phyloP scores from a whole-genome alignment of 2,797 vertebrate species.

The Allobates femoralis region DNA sequence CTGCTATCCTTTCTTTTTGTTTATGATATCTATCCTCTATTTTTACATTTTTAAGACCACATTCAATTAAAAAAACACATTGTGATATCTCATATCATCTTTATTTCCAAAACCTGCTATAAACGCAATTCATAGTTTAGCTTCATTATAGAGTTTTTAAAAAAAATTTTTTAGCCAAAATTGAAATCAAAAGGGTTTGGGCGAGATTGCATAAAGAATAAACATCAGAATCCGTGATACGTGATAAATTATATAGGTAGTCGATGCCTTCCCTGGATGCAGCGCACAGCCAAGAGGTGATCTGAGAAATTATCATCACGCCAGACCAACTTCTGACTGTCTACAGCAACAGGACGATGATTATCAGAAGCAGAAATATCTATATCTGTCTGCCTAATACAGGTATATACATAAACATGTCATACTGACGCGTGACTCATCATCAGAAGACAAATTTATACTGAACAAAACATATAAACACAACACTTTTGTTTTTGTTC shows the following conservation, averaged over 20 bases:
- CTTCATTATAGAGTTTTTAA: background rate
- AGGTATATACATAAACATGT: too few relatives aligned
- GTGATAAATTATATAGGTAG: background rate
- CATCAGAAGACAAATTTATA: too few relatives aligned
- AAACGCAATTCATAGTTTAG: background rate
- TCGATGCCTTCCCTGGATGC: slow-evolving; percentile 64
- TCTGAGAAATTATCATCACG: slow-evolving; percentile 72
- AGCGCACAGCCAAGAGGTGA: slow-evolving; percentile 77
- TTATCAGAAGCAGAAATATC: background rate
- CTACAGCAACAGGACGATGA: slow-evolving; percentile 67
- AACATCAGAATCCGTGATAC: background rate
- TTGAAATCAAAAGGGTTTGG: background rate
- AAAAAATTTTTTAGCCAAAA: background rate
- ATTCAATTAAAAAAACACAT: background rate
- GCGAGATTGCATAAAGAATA: background rate
- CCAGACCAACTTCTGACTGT: slow-evolving; percentile 80
- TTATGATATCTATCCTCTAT: background rate
- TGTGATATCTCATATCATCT: background rate
- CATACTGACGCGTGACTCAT: too few relatives aligned
- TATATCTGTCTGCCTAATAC: too few relatives aligned
- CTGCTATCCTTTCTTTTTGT: background rate
- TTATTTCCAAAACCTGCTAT: background rate
- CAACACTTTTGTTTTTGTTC: too few relatives aligned
- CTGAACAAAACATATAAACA: too few relatives aligned
- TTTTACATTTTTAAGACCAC: background rate